Evolutionary conservation across 1,140 invertebrate species (phyloP).

Genomic region (Yoshiicerus persimilis): DNA sequence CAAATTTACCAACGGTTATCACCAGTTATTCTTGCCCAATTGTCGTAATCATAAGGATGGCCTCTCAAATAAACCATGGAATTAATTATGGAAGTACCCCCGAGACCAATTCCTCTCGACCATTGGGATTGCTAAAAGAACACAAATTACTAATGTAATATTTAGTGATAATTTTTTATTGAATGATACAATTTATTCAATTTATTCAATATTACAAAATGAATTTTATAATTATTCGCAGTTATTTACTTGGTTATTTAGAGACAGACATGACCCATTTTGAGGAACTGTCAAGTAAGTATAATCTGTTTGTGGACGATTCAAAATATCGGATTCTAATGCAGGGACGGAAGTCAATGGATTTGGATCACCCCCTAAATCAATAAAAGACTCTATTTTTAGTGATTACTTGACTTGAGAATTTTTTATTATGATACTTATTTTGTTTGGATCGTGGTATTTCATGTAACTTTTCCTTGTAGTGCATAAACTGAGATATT

Average conservation of each 20-base stretch:
- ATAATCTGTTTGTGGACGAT: conserved; percentile 69
- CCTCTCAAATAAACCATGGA: conserved; percentile 68
- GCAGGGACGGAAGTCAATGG: conserved; percentile 57
- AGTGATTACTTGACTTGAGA: no score
- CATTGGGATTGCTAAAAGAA: conserved; percentile 50
- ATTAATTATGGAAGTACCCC: conserved; percentile 63
- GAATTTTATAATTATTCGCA: not conserved
- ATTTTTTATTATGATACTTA: no score
- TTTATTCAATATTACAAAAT: not conserved
- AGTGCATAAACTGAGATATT: no score
- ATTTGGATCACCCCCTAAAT: conserved; percentile 53
- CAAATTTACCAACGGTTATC: conserved; percentile 30
- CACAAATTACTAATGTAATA: not conserved
- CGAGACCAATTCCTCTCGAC: conserved; percentile 59
- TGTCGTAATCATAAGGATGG: conserved; percentile 64
- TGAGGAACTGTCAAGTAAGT: conserved; percentile 65
- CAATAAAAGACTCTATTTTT: conserved; percentile 51
- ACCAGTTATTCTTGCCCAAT: conserved; percentile 30
- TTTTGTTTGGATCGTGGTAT: no score
- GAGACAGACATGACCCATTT: conserved; percentile 57
- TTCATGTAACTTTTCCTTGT: no score
- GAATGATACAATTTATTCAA: no score
- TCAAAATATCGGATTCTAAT: conserved; percentile 57
- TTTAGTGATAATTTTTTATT: no score
- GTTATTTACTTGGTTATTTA: conserved; percentile 48